These are phyloP conservation scores for Caenorhabditis sp. DNA, from an alignment of 2,888 invertebrate species.

Conservation along the genomic window DNA sequence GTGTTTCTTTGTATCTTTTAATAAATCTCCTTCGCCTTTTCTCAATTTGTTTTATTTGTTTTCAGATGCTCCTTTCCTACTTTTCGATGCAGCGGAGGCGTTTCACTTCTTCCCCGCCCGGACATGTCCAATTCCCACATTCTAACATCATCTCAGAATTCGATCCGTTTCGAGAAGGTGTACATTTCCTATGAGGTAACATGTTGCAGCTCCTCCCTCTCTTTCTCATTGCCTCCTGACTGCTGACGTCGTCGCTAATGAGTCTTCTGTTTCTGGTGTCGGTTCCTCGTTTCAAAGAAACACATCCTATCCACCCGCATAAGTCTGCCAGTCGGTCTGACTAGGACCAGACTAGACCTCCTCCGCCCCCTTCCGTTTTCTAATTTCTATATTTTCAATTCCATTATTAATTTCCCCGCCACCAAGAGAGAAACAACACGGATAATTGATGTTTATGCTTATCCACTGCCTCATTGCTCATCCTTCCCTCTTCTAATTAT, in stretches of 20 bases:
- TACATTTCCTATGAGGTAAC: constrained; percentile 30
- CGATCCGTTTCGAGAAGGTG: constrained; percentile 35
- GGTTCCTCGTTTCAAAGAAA: no score
- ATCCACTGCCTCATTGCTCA: not conserved
- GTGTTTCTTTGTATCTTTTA: constrained; percentile 14
- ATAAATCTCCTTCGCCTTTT: constrained; percentile 14
- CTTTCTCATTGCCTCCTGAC: no score
- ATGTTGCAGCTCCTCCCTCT: constrained; percentile 10
- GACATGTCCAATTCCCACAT: constrained; percentile 8
- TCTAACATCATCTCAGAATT: constrained; percentile 43
- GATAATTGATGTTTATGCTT: not conserved
- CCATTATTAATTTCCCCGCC: no score
- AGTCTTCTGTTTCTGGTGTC: not conserved
- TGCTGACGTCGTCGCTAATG: constrained; percentile 16
- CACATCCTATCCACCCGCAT: no score
- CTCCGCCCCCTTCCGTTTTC: no score
- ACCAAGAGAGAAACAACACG: not conserved
- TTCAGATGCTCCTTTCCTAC: no score
- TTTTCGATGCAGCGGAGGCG: constrained; percentile 9
- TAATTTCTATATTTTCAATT: no score
- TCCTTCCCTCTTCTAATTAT: not conserved
- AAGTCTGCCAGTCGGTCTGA: not conserved
- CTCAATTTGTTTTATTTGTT: no score
- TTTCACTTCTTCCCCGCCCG: constrained; percentile 8
- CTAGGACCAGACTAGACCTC: no score